phyloP scores from a whole-genome alignment of 1,140 invertebrate genomes.

The Lasioglossum albipes region DNA sequence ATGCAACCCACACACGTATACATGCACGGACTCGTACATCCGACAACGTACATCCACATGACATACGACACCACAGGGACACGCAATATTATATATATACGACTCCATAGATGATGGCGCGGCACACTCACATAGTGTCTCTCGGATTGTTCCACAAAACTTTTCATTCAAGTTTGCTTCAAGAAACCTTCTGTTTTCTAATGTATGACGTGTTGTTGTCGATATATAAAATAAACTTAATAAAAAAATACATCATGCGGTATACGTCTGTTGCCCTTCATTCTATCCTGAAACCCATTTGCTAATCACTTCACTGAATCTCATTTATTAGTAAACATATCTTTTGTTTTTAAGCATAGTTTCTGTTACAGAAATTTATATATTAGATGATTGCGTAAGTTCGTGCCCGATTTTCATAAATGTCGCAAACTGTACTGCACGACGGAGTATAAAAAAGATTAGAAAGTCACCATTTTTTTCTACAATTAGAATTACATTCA shows the following conservation, averaged over 20 bases:
- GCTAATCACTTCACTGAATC: too few relatives aligned
- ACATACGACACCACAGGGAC: slow-evolving; percentile 68
- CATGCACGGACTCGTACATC: slow-evolving; percentile 51
- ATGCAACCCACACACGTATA: slow-evolving; percentile 50
- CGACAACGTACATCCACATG: slow-evolving; percentile 49
- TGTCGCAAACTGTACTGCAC: too few relatives aligned
- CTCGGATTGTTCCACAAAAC: slow-evolving; percentile 81
- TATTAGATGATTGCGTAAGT: too few relatives aligned
- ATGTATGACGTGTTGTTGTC: slow-evolving; percentile 82
- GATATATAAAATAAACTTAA: slow-evolving; percentile 82
- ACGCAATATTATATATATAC: slow-evolving; percentile 80
- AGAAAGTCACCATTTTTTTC: too few relatives aligned
- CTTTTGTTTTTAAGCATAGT: too few relatives aligned
- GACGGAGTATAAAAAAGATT: too few relatives aligned
- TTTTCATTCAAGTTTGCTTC: slow-evolving; percentile 82
- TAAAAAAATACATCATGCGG: slow-evolving; percentile 76
- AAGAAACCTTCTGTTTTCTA: slow-evolving; percentile 82
- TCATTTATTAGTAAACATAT: too few relatives aligned
- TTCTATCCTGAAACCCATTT: not conserved
- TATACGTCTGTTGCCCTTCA: slow-evolving; percentile 39
- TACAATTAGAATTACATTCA: too few relatives aligned
- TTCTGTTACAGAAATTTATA: too few relatives aligned
- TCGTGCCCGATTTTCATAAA: too few relatives aligned
- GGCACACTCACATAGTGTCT: slow-evolving; percentile 81
- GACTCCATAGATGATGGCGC: slow-evolving; percentile 81